Evolutionary conservation across 2,113 vertebrate species (phyloP), one percentile per base, ranked within the genome.

Genomic region (Halcyon senegalensis): DNA sequence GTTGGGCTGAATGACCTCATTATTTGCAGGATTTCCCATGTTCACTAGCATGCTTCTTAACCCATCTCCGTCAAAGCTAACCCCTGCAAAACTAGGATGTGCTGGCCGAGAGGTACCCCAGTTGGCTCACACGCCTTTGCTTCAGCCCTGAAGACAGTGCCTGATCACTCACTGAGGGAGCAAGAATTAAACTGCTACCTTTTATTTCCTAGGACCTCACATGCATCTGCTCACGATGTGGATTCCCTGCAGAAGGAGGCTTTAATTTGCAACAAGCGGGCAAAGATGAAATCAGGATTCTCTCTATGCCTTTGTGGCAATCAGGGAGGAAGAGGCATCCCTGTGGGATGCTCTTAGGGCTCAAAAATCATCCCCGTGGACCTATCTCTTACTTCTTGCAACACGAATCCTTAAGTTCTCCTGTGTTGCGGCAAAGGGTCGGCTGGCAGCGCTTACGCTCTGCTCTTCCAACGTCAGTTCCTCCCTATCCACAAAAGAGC

Each of bases 21-120:
- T n/a, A 72, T 62, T 63, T 41, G 37, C 46, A 84, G 53, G 37
- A 75, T 56, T 80, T 51, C 58, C 62, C 31, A 17, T 0, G 16
- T 43, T 82, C 33, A 35, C 15, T 20, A 50, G 19, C 69, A 46
- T 1, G 3, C 21, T 58, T 44, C 53, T 50, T 55, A 77, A 44
- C 10, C 33, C 12, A 3, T 1, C 3, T 23, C 77, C 30, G 5
- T 35, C 46, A 14, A 39, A 1, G 7, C 13, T 3, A n/a, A 15
- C 39, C 39, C 60, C 35, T 25, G 37, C 25, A 58, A 39, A 70
- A 21, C 7, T 28, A 30, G 13, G 15, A 8, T 2, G 18, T 7
- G 1, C n/a, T 35, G 51, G 30, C 59, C 16, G 20, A 28, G 35
- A 35, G n/a, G 35, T 6, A 56, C 30, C 39, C 25, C 20, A 31